phyloP scores from a whole-genome alignment of 1,140 invertebrate species.

The Vanessa tameamea region DNA sequence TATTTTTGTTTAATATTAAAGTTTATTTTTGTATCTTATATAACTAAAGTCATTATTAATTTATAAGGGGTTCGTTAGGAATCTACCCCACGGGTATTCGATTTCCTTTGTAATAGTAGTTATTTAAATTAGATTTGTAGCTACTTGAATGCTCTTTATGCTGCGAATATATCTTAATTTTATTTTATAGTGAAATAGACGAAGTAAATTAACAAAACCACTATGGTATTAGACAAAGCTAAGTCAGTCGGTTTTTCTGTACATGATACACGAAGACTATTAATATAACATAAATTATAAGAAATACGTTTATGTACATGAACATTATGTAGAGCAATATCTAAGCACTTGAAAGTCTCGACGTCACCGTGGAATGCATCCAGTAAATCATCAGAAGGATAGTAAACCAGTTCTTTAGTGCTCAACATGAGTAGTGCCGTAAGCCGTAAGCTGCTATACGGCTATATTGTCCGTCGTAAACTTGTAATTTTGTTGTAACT shows the following conservation, averaged over 20 bases:
- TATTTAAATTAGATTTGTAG: slow-evolving; percentile 7
- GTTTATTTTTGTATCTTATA: no score
- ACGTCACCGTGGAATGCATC: slow-evolving; percentile 62
- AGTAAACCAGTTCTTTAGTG: slow-evolving; percentile 71
- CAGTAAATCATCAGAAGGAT: slow-evolving; percentile 68
- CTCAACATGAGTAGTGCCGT: slow-evolving; percentile 52
- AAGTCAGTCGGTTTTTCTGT: not conserved
- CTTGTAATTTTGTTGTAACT: slow-evolving; percentile 74
- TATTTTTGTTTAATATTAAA: no score
- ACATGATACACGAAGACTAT: no score
- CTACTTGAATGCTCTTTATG: not conserved
- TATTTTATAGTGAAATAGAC: not conserved
- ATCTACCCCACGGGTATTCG: slow-evolving; percentile 34
- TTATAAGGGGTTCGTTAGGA: slow-evolving; percentile 33
- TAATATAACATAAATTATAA: no score
- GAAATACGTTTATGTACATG: not conserved
- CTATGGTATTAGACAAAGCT: not conserved
- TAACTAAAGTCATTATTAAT: slow-evolving; percentile 24
- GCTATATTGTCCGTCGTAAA: slow-evolving; percentile 68
- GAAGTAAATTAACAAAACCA: not conserved
- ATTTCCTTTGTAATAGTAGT: slow-evolving; percentile 21
- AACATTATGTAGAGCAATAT: not conserved
- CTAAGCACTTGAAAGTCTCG: slow-evolving; percentile 1
- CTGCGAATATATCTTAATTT: not conserved
- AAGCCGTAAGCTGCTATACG: slow-evolving; percentile 50